Percentiles rank a stretch among this genome's conserved stretches.
Conservation (phyloP, 2,888 invertebrate species). For the Baronia brevicornis region DNA sequence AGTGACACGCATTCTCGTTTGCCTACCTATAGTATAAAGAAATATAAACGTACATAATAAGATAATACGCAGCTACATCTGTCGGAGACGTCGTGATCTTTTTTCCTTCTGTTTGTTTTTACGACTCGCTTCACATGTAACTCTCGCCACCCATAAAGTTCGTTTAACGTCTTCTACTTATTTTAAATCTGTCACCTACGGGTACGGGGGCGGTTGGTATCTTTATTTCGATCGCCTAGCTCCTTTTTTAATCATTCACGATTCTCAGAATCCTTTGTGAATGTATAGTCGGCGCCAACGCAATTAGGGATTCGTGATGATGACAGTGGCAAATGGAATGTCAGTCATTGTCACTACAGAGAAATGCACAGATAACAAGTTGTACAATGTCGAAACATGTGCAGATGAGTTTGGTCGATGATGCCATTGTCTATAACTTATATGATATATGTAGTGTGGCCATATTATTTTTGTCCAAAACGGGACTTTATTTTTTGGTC, state of each 20-base stretch:
- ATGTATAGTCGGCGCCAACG: conserved; percentile 24
- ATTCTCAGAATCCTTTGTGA: conserved; percentile 13
- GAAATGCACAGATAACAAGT: conserved; percentile 7
- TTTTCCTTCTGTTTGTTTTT: conserved; percentile 8
- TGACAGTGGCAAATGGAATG: conserved; percentile 21
- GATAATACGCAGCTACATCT: no score
- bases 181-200: conserved; percentile 10
- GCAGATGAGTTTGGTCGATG: no score
- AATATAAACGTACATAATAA: no score
- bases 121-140: conserved; percentile 8
- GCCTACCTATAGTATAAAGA: no score
- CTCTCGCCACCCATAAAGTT: conserved; percentile 16
- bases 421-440: no score
- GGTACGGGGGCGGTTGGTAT: conserved; percentile 5
- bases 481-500: no score
- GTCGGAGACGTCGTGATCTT: conserved; percentile 8
- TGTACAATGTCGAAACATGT: no score
- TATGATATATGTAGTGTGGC: no score
- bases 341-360: conserved; percentile 12
- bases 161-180: conserved; percentile 11
- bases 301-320: conserved; percentile 26
- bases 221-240: conserved; percentile 10
- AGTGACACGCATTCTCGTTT: no score
- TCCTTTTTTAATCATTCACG: conserved; percentile 12
- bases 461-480: no score